Base-by-base conservation (phyloP, 1,140 invertebrate genomes). In the Drosophila leontia region DNA sequence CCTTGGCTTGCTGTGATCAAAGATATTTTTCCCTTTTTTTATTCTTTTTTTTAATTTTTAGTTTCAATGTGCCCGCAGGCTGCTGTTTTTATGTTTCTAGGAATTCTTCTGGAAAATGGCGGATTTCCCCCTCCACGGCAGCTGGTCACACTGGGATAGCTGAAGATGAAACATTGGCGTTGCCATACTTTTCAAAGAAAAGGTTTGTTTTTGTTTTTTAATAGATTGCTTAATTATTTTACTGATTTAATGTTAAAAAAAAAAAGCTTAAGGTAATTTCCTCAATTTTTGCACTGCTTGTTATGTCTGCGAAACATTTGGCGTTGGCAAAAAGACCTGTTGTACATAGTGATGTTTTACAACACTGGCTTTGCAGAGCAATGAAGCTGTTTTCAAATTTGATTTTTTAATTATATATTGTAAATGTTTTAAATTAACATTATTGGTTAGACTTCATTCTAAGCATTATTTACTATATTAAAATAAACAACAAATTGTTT, bases 21-120 rank as follows among this genome's bases (percentile, higher is more conserved):
- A 39, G 19, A 37, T 63, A 75, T 75, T 75, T 75, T 63, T 44
- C 23, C 32, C 42, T 47, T 65, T 37, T 45, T 48, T 59, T 45
- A 56, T 45, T 45, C 34, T 37, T 67, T 32, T 70, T 69, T 53
- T 51, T 51, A 50, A 5, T 44, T 55, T 50, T 29, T 65, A 32
- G 64, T 69, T 68, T 23, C 42, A 59, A 45, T 69, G 51, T 55
- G 51, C 12, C 34, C 51, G 51, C 17, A 35, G 13, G 2, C 7
- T 12, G 3, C 9, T 35, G 3, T 9, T 8, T 17, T 3, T 9
- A 50, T 11, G 15, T 1, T 0, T n/a, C 26, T 32, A n/a, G 0
- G n/a, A 29, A 29, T 48, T 17, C 9, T 17, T n/a, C 1, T 1
- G 11, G 3, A 53, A 35, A 53, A 19, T 3, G 3, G 0, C 0